phyloP scores from a whole-genome alignment of 1,140 invertebrate species.

The Pygmarrhopalites habei region DNA sequence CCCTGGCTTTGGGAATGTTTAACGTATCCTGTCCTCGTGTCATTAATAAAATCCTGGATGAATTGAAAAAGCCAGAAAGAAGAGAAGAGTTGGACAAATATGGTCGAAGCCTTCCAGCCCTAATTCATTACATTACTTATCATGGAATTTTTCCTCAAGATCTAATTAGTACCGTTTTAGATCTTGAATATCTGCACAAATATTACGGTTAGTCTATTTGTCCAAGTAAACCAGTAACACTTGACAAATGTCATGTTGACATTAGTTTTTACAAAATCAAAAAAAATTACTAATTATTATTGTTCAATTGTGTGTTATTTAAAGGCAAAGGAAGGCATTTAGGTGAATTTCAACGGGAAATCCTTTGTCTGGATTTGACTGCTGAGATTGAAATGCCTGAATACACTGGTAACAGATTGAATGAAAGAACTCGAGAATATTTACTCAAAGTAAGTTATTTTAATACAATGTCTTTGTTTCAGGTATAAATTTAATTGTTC shows the following conservation, averaged over 20 bases:
- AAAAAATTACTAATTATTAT: too few species aligned
- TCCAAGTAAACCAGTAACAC: too few species aligned
- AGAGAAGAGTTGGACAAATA: constrained; percentile 46
- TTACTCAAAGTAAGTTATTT: constrained; percentile 47
- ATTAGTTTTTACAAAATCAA: too few species aligned
- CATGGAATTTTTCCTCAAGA: constrained; percentile 48
- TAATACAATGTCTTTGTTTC: too few species aligned
- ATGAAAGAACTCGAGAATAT: constrained; percentile 41
- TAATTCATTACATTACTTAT: constrained; percentile 48
- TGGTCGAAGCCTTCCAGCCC: constrained; percentile 44
- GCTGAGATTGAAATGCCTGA: constrained; percentile 52
- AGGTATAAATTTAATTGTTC: constrained; percentile 43
- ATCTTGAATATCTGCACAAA: constrained; percentile 45
- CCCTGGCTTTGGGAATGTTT: constrained; percentile 48
- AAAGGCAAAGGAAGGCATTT: too few species aligned
- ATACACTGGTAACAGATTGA: constrained; percentile 50
- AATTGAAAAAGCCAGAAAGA: constrained; percentile 47
- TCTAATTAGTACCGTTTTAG: constrained; percentile 46
- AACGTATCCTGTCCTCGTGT: too few species aligned
- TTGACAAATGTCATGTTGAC: too few species aligned
- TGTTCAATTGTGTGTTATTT: too few species aligned
- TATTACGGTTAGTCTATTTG: too few species aligned
- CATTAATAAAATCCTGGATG: constrained; percentile 44
- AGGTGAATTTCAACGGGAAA: constrained; percentile 44
- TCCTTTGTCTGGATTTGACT: constrained; percentile 50